Percentiles rank a stretch among this genome's conserved stretches.
phyloP scores from a whole-genome alignment of 1,140 invertebrate species.

The Scaptomyza pallida region DNA sequence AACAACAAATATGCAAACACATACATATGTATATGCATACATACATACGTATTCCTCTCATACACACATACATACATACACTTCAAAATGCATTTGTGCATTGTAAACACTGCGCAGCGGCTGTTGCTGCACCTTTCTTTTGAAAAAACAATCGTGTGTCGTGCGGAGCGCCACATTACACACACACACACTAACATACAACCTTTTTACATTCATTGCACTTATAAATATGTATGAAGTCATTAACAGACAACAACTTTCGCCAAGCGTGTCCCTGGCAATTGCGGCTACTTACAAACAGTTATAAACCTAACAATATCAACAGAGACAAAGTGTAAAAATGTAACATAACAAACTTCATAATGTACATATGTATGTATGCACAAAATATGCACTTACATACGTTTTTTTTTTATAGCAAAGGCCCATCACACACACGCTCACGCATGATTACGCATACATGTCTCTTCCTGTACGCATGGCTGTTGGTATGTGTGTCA shows the following conservation, averaged over 20 bases:
- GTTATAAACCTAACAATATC: constrained; percentile 11
- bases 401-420: constrained; percentile 2
- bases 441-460: background rate
- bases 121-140: constrained; percentile 23
- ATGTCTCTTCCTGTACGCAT: background rate
- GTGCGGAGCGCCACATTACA: constrained; percentile 30
- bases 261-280: constrained; percentile 45
- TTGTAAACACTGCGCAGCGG: constrained; percentile 27
- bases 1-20: constrained; percentile 27
- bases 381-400: constrained; percentile 28
- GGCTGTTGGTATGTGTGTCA: constrained; percentile 29
- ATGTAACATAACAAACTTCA: constrained; percentile 31
- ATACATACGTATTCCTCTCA: constrained; percentile 15
- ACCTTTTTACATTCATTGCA: constrained; percentile 16
- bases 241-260: constrained; percentile 39
- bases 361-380: constrained; percentile 37
- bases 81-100: constrained; percentile 17
- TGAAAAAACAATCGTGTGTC: constrained; percentile 30
- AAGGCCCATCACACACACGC: constrained; percentile 1
- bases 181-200: constrained; percentile 11
- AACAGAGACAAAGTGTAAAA: constrained; percentile 53
- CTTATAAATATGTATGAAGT: constrained; percentile 7
- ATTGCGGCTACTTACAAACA: constrained; percentile 41
- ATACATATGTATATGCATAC: background rate
- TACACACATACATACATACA: constrained; percentile 9